Base-by-base conservation (phyloP, 2,113 vertebrate species). In the Brienomyrus brachyistius region DNA sequence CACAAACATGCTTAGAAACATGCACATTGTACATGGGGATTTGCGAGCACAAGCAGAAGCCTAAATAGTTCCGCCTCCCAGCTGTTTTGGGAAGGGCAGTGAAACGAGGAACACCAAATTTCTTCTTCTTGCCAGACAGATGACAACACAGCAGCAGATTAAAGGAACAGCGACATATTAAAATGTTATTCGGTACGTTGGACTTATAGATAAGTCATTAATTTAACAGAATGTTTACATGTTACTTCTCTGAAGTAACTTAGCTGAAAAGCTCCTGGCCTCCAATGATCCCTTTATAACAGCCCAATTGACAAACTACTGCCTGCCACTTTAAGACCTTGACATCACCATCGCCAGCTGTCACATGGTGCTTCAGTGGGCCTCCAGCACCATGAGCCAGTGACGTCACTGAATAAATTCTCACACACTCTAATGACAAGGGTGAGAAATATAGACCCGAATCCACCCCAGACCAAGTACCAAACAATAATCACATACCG, bases 401-500 rank as follows among this genome's bases (percentile, higher is more conserved):
- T 88, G 66, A 77, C 2, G 88, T 80, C 88, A 31, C 47, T 6
- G 17, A 45, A 47, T 56, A 88, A 59, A 56, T 27, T 23, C 52
- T 45, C 87, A 88, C 56, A 70, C 31, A 40, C 31, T 10, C 47
- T 11, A 31, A 77, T 19, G 56, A 48, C 54, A 47, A 77, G 27
- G 59, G 8, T 31, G 47, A 86, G 19, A 51, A 86, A 54, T 45
- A 51, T 0, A 66, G 43, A 23, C 80, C 70, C n/a, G 15, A 54
- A 48, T 66, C 59, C 84, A 17, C 17, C 74, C 48, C 0, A 1
- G 23, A 83, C 74, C 45, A 59, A 15, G 83, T 66, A 90, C 82
- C 89, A 90, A 88, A 90, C 90, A 90, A 93, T 94, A 93, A 93
- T 92, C 91, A 88, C 90, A 85, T 19, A 88, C 90, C 48, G 40